phyloP scores from a whole-genome alignment of 1,140 invertebrate genomes.

The Dendroctonus valens region DNA sequence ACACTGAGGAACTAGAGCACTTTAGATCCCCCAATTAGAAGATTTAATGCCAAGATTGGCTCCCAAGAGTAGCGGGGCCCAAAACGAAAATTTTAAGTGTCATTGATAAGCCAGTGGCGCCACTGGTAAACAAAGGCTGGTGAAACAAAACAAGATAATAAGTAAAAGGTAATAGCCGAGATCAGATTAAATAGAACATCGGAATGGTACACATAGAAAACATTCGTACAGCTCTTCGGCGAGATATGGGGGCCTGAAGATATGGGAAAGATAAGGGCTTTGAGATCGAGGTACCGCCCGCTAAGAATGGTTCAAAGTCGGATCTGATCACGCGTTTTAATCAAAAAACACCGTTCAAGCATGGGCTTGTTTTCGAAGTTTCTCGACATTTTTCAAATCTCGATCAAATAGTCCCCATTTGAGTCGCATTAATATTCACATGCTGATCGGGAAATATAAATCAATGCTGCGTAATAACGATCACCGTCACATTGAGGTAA shows the following conservation, averaged over 20 bases:
- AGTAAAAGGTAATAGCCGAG: not conserved
- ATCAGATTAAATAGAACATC: constrained; percentile 26
- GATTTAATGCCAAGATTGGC: too few species aligned
- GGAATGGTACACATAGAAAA: constrained; percentile 16
- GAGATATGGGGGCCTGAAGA: constrained; percentile 24
- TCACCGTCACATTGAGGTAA: too few species aligned
- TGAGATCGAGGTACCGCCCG: constrained; percentile 18
- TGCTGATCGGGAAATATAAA: too few species aligned
- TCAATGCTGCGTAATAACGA: too few species aligned
- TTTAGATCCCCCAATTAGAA: too few species aligned
- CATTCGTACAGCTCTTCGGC: constrained; percentile 17
- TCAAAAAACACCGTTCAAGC: constrained; percentile 23
- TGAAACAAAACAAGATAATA: too few species aligned
- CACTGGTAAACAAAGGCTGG: too few species aligned
- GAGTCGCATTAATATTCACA: too few species aligned
- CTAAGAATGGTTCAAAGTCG: constrained; percentile 24
- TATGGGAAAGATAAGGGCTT: constrained; percentile 27
- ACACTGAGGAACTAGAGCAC: not conserved
- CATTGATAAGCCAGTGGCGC: too few species aligned
- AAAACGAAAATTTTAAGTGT: not conserved
- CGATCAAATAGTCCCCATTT: too few species aligned
- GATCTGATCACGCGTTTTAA: constrained; percentile 24
- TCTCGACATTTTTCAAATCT: too few species aligned
- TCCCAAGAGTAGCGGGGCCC: not conserved
- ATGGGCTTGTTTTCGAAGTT: constrained; percentile 4